Evolutionary conservation across 2,797 vertebrate genomes (phyloP).

Genomic region (Gallinago stenura): DNA sequence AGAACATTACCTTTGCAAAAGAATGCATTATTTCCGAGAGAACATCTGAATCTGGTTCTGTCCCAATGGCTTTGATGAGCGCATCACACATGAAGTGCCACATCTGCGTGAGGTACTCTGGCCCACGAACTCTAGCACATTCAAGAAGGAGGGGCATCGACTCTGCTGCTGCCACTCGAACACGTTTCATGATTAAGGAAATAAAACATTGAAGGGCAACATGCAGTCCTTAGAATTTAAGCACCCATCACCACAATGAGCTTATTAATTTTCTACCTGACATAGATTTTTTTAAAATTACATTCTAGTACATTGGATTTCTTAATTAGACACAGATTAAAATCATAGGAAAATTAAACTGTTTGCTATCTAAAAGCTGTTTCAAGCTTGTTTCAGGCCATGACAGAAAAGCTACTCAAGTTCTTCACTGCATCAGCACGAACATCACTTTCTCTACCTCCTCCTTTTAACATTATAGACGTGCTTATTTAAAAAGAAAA

Average conservation of each 20-base stretch:
- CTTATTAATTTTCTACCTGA: background rate
- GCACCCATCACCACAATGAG: background rate
- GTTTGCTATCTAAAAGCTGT: background rate
- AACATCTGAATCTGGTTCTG: conserved; percentile 96
- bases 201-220: background rate
- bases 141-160: conserved; percentile 97
- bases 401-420: background rate
- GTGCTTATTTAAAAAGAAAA: background rate
- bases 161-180: conserved; percentile 95
- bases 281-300: background rate
- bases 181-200: conserved; percentile 87
- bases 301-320: background rate
- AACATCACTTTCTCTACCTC: background rate
- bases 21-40: conserved; percentile 99
- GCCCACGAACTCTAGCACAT: conserved; percentile 93
- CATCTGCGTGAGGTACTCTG: conserved; percentile 98
- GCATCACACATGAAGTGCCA: conserved; percentile 99
- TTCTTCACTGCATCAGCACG: background rate
- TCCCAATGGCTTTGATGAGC: conserved; percentile 97
- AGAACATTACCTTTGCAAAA: conserved; percentile 91
- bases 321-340: background rate
- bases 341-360: background rate
- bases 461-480: background rate
- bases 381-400: background rate
- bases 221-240: background rate